Base-by-base conservation (phyloP, 64 coral and sea anemone genomes). In the Orbicella faveolata region DNA sequence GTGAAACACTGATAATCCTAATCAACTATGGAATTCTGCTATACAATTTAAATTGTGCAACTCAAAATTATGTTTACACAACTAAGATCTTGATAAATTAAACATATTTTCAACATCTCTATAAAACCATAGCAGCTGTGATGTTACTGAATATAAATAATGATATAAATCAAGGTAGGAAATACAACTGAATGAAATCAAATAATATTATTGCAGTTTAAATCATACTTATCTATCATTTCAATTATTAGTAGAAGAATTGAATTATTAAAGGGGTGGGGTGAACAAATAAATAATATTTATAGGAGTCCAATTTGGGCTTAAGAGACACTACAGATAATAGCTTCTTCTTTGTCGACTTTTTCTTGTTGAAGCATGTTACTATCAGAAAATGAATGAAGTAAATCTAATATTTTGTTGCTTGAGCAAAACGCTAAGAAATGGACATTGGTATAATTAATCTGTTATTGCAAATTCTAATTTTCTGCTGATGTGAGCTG, bases 241-340 rank as follows among this genome's bases (percentile, higher is more conserved):
- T 78, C 75, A 78, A 52, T n/a, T 21, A 78, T 52, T 30, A 59
- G 48, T 23, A 51, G 9, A 14, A 37, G 25, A 52, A 72, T 7
- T 84, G 82, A 84, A 52, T 84, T 21, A 85, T 85, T 84, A 66
- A 84, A 41, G 57, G 30, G 8, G 21, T 6, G 17, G 51, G 35
- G 19, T 44, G 62, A 68, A 59, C 6, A 68, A 84, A 84, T 84
- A 84, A 84, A 39, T 67, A 84, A 84, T 84, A 68, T 84, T 84
- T 68, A 66, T 39, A 63, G 10, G 39, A 68, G 0, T 41, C 20
- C 35, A 26, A 68, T 84, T 84, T 68, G 3, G 34, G 36, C 79
- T 64, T 63, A 84, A 84, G 81, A 67, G 64, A 64, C 37, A 25
- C 15, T 63, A 39, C 81, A 66, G 36, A 68, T 84, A 68, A 66